Conservation (phyloP, 2,888 invertebrate genomes). For the Antitype chi region DNA sequence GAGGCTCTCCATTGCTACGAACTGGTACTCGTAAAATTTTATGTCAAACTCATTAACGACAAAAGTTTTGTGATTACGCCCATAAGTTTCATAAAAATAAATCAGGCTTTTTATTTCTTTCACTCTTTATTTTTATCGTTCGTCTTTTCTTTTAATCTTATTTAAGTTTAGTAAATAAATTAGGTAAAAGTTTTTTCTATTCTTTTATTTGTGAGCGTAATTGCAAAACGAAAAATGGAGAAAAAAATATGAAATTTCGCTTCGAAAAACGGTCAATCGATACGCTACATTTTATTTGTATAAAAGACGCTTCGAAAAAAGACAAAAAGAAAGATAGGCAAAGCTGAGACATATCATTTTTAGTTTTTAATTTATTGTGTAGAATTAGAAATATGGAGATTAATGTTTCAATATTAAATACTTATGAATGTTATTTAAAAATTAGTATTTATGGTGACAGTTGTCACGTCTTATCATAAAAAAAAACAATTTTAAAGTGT, state of each 20-base stretch:
- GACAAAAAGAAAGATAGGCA: slow-evolving; percentile 73
- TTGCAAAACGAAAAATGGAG: slow-evolving; percentile 72
- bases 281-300: slow-evolving; percentile 78
- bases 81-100: slow-evolving; percentile 33
- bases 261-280: slow-evolving; percentile 84
- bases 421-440: slow-evolving; percentile 79
- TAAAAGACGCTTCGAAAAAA: slow-evolving; percentile 66
- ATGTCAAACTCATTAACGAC: slow-evolving; percentile 55
- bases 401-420: slow-evolving; percentile 77
- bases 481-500: slow-evolving; percentile 77
- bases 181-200: not conserved
- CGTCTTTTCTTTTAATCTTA: not conserved
- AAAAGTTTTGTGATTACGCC: slow-evolving; percentile 59
- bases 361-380: slow-evolving; percentile 71
- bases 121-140: slow-evolving; percentile 19
- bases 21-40: slow-evolving; percentile 61
- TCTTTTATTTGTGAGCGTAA: slow-evolving; percentile 61
- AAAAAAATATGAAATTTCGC: slow-evolving; percentile 77
- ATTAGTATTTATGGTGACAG: slow-evolving; percentile 64
- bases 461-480: slow-evolving; percentile 74
- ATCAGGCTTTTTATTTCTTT: slow-evolving; percentile 30
- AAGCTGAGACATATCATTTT: slow-evolving; percentile 72
- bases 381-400: slow-evolving; percentile 69
- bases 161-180: slow-evolving; percentile 13
- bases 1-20: slow-evolving; percentile 57